A percentile compares a stretch with the other conserved stretches of the same genome.
Evolutionary conservation across 2,113 vertebrate genomes (phyloP).

Genomic region (Trichechus manatus): DNA sequence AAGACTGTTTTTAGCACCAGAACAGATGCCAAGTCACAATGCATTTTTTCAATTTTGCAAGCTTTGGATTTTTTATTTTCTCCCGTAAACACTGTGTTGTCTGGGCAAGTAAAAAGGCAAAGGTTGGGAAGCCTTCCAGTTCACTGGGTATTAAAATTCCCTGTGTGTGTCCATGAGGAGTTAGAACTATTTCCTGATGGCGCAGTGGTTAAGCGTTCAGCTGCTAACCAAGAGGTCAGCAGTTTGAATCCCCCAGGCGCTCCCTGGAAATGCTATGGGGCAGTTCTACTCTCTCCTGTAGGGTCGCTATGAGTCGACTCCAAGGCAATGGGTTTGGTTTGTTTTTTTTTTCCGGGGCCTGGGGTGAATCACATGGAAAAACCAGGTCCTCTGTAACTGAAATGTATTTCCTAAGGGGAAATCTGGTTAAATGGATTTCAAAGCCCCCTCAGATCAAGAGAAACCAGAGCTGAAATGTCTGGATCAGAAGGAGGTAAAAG

Average conservation of each 20-base stretch:
- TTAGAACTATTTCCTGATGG: background rate
- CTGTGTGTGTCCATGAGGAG: background rate
- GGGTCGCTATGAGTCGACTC: no score
- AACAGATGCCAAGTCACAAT: background rate
- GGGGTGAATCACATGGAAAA: slow-evolving; percentile 14
- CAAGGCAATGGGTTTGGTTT: no score
- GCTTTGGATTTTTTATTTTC: background rate
- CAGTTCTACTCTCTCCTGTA: no score
- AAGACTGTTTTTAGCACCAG: background rate
- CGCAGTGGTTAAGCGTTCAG: no score
- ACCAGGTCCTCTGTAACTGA: background rate
- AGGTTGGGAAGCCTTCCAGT: background rate
- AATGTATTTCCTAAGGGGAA: slow-evolving; percentile 67
- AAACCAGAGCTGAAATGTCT: slow-evolving; percentile 59
- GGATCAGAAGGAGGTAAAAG: slow-evolving; percentile 38
- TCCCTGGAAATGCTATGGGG: no score
- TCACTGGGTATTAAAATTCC: slow-evolving; percentile 16
- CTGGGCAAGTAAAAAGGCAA: background rate
- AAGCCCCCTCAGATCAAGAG: slow-evolving; percentile 62
- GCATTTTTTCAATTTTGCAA: slow-evolving; percentile 1
- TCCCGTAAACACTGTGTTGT: background rate
- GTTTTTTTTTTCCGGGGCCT: background rate
- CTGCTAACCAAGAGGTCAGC: no score
- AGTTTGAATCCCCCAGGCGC: no score
- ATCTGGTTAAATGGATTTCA: slow-evolving; percentile 69